Evolutionary conservation across 2,888 invertebrate species (phyloP).

Genomic region (Andrena praecox): DNA sequence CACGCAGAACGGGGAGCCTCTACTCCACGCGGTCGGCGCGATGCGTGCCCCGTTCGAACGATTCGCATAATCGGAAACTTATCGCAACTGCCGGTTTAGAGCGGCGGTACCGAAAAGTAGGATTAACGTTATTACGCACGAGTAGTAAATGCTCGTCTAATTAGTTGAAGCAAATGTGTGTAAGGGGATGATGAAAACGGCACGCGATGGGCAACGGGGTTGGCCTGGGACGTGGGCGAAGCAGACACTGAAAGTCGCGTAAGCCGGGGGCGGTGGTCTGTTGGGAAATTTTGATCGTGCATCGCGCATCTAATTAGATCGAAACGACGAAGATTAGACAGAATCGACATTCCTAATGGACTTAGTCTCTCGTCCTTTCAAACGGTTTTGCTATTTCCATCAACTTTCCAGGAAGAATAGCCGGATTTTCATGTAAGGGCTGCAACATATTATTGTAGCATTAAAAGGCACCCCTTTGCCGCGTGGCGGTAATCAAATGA

Average conservation of each 20-base stretch:
- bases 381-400: neutral
- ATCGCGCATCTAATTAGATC: slow-evolving; percentile 14
- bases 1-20: neutral
- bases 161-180: slow-evolving; percentile 70
- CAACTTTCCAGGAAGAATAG: slow-evolving; percentile 1
- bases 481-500: slow-evolving; percentile 19
- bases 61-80: slow-evolving; percentile 60
- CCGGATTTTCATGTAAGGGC: slow-evolving; percentile 5
- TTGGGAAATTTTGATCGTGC: neutral
- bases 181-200: slow-evolving; percentile 57
- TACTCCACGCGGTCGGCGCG: slow-evolving; percentile 3
- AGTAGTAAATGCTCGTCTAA: slow-evolving; percentile 76
- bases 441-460: slow-evolving; percentile 26
- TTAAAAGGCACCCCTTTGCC: slow-evolving; percentile 4
- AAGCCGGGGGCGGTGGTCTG: slow-evolving; percentile 14
- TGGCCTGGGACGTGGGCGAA: slow-evolving; percentile 12
- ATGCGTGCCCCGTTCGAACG: slow-evolving; percentile 53
- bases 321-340: neutral
- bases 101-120: slow-evolving; percentile 68
- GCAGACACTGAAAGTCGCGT: slow-evolving; percentile 49
- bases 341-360: neutral
- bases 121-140: slow-evolving; percentile 78
- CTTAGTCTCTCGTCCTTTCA: neutral
- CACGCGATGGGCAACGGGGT: neutral
- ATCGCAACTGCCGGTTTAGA: slow-evolving; percentile 69